A percentile compares a stretch with the other conserved stretches of the same genome.
Evolutionary conservation across 2,797 vertebrate genomes (phyloP).

Genomic region (Sebastes oblongus): DNA sequence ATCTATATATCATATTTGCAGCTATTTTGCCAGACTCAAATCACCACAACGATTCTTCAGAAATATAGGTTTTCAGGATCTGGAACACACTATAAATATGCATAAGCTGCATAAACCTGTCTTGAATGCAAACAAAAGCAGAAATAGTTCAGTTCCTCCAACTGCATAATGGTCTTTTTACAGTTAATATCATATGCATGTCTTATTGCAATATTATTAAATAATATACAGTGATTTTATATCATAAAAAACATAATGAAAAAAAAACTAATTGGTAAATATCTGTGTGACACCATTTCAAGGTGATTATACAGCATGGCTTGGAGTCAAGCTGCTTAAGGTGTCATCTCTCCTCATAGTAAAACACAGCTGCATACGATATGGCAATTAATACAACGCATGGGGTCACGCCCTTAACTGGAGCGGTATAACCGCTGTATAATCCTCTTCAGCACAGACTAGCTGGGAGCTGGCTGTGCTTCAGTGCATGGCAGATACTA

Average conservation of each 20-base stretch:
- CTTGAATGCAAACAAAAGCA: neutral
- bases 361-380: slow-evolving; percentile 1
- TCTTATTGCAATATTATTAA: neutral
- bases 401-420: neutral
- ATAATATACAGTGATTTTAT: neutral
- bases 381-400: slow-evolving; percentile 8
- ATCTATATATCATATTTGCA: neutral
- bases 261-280: neutral
- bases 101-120: neutral
- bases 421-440: neutral
- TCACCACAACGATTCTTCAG: neutral
- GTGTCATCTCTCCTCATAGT: neutral
- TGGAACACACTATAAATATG: neutral
- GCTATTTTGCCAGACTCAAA: neutral
- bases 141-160: neutral
- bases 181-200: neutral
- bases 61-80: neutral
- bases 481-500: neutral
- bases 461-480: neutral
- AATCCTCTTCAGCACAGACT: slow-evolving; percentile 3
- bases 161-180: neutral
- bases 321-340: neutral
- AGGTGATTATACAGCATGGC: neutral
- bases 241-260: neutral
- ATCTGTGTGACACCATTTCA: neutral